These are phyloP conservation scores for Cyclopterus lumpus DNA, from an alignment of 2,797 vertebrate species.

Conservation along the genomic window DNA sequence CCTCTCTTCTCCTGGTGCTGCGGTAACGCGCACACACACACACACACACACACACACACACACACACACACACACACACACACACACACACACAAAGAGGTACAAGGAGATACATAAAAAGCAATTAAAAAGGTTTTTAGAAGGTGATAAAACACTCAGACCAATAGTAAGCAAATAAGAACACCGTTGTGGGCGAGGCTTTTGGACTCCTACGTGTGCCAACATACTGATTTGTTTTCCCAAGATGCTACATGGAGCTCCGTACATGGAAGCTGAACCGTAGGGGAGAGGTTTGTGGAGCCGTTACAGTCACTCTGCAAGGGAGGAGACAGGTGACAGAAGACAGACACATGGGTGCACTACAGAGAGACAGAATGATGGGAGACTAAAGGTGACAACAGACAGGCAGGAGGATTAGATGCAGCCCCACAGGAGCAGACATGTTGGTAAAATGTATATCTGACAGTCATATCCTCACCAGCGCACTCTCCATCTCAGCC, in stretches of 20 bases:
- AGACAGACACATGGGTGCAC: constrained; percentile 9
- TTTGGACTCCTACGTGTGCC: constrained; percentile 38
- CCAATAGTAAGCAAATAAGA: neutral
- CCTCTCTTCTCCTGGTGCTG: constrained; percentile 76
- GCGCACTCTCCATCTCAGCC: constrained; percentile 63
- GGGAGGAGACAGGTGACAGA: constrained; percentile 27
- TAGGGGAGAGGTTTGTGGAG: constrained; percentile 51
- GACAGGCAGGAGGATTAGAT: constrained; percentile 12
- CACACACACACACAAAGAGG: constrained; percentile 6
- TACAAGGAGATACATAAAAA: no score
- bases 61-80: constrained; percentile 11
- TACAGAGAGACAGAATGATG: constrained; percentile 35
- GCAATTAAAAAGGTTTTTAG: neutral
- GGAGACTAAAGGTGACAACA: constrained; percentile 26
- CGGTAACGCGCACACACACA: constrained; percentile 4
- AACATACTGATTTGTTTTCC: constrained; percentile 79
- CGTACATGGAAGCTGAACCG: constrained; percentile 74
- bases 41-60: neutral
- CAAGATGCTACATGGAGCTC: constrained; percentile 77
- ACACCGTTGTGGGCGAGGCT: neutral
- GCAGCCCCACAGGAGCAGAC: constrained; percentile 5
- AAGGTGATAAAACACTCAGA: neutral
- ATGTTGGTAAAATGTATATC: constrained; percentile 17
- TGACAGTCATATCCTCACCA: constrained; percentile 67
- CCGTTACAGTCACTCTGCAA: constrained; percentile 71